phyloP scores from a whole-genome alignment of 1,140 invertebrate genomes.

The Euura lappo region DNA sequence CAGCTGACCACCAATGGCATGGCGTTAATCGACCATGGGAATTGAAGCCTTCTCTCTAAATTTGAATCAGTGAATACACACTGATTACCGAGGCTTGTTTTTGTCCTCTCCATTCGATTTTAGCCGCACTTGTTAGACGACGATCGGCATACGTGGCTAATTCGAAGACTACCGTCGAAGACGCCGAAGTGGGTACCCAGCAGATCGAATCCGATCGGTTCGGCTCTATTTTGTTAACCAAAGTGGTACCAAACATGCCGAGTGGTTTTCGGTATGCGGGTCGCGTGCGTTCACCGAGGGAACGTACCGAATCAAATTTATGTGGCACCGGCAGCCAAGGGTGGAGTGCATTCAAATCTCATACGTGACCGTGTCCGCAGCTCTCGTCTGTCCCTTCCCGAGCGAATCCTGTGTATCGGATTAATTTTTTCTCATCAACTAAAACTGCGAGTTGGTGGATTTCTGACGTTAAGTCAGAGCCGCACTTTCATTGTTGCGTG shows the following conservation, averaged over 20 bases:
- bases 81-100: too few species aligned
- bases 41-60: too few species aligned
- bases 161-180: constrained; percentile 6
- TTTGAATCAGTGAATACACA: too few species aligned
- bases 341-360: background rate
- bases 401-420: too few species aligned
- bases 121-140: too few species aligned
- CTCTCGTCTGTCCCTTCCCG: too few species aligned
- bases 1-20: background rate
- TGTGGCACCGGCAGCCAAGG: constrained; percentile 35
- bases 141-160: background rate
- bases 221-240: constrained; percentile 53
- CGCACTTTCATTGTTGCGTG: background rate
- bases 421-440: too few species aligned
- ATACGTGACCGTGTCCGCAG: background rate
- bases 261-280: constrained; percentile 45
- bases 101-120: too few species aligned
- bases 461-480: too few species aligned
- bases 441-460: too few species aligned
- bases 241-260: constrained; percentile 40
- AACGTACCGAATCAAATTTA: constrained; percentile 48
- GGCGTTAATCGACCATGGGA: too few species aligned
- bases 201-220: constrained; percentile 35
- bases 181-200: constrained; percentile 19
- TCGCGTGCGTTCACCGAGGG: constrained; percentile 40